These are phyloP conservation scores for Campopleginae sp. DNA, from an alignment of 2,888 invertebrate genomes.

Conservation along the genomic window DNA sequence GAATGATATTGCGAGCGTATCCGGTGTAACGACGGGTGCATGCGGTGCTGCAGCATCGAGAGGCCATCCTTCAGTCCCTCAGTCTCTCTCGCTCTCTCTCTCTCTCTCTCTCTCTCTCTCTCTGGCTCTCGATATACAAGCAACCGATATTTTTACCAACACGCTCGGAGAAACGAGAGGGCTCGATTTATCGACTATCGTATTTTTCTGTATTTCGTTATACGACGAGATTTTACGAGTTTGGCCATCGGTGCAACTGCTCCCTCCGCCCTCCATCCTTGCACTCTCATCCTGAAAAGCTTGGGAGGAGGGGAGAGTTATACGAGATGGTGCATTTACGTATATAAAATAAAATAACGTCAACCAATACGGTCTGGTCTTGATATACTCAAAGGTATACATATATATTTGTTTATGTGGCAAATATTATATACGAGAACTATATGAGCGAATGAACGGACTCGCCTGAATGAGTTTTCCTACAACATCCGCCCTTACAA, in stretches of 20 bases:
- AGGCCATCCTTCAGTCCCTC: slow-evolving; percentile 15
- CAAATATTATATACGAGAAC: neutral
- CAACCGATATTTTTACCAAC: slow-evolving; percentile 40
- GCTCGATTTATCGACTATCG: slow-evolving; percentile 67
- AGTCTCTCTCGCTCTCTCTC: neutral
- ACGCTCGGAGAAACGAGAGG: slow-evolving; percentile 28
- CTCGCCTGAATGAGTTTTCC: neutral
- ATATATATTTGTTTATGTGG: neutral
- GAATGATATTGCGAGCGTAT: slow-evolving; percentile 44
- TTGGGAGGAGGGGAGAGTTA: no score
- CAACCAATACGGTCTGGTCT: slow-evolving; percentile 38
- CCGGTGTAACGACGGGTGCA: slow-evolving; percentile 51
- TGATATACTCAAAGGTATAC: slow-evolving; percentile 12
- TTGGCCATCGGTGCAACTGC: slow-evolving; percentile 43
- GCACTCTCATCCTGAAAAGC: neutral
- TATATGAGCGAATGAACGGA: neutral
- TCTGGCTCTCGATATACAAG: slow-evolving; percentile 20
- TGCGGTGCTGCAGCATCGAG: slow-evolving; percentile 34
- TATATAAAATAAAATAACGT: slow-evolving; percentile 61
- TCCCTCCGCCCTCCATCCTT: slow-evolving; percentile 7
- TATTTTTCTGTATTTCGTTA: slow-evolving; percentile 67
- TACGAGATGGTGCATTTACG: slow-evolving; percentile 53
- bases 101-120: slow-evolving; percentile 1
- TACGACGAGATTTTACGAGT: slow-evolving; percentile 67
- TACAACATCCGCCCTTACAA: neutral